Percentiles rank a stretch among this genome's conserved stretches.
phyloP scores from a whole-genome alignment of 2,113 vertebrate species.

The Phainopepla nitens region DNA sequence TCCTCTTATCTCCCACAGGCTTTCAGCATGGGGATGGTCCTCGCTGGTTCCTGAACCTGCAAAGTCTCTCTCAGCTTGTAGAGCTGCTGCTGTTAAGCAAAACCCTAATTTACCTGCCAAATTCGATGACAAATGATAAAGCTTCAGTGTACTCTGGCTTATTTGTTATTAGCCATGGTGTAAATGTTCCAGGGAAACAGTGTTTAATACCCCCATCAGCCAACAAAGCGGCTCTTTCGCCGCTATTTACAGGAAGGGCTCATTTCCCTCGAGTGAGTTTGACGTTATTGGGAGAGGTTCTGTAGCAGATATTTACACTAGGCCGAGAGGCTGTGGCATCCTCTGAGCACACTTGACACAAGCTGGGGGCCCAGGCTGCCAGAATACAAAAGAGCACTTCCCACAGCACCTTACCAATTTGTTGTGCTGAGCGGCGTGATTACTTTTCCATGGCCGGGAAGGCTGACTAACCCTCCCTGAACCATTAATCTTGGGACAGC shows the following conservation, averaged over 20 bases:
- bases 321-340: background rate
- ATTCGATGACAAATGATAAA: background rate
- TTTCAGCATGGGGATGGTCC: background rate
- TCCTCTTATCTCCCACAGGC: background rate
- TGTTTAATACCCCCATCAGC: background rate
- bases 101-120: background rate
- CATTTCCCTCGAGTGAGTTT: background rate
- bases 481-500: conserved; percentile 23
- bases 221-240: background rate
- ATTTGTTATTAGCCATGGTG: background rate
- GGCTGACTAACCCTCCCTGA: background rate
- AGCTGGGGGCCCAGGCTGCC: background rate
- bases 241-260: background rate
- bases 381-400: background rate
- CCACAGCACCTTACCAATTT: conserved; percentile 33
- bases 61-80: background rate
- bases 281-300: conserved; percentile 7
- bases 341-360: background rate
- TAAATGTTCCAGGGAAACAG: background rate
- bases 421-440: background rate
- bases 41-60: background rate
- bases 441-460: background rate
- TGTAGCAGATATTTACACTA: conserved; percentile 4
- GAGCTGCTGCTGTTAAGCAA: background rate
- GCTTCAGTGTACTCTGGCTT: background rate